Conservation (phyloP, 2,797 vertebrate species). For the Hipposideros larvatus region DNA sequence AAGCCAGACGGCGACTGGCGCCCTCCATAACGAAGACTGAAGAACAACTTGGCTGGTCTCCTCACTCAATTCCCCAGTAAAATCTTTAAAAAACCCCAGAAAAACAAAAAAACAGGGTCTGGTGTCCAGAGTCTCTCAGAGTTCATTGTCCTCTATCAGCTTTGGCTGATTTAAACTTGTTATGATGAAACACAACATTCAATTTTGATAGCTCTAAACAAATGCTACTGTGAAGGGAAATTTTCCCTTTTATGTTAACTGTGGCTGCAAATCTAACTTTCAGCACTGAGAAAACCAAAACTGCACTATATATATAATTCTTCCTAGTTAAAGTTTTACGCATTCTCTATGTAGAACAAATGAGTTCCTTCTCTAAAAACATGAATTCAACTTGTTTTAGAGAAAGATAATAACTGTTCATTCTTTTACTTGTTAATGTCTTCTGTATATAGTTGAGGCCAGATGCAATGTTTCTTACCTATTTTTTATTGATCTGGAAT, state of each 20-base stretch:
- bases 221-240: background rate
- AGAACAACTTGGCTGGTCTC: no score
- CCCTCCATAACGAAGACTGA: no score
- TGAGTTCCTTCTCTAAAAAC: background rate
- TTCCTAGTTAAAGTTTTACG: background rate
- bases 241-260: background rate
- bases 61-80: no score
- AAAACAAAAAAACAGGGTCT: background rate
- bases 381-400: background rate
- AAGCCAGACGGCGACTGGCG: no score
- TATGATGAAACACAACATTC: background rate
- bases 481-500: background rate
- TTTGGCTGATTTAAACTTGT: background rate
- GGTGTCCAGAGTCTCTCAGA: background rate
- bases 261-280: background rate
- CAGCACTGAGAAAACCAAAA: background rate
- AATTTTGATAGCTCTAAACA: background rate
- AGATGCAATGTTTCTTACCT: background rate
- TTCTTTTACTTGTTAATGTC: background rate
- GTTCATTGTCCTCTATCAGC: background rate
- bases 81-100: no score
- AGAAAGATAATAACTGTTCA: background rate
- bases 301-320: background rate
- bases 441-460: background rate
- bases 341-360: background rate